phyloP scores from a whole-genome alignment of 2,888 invertebrate species.

The Cheilosia pagana region DNA sequence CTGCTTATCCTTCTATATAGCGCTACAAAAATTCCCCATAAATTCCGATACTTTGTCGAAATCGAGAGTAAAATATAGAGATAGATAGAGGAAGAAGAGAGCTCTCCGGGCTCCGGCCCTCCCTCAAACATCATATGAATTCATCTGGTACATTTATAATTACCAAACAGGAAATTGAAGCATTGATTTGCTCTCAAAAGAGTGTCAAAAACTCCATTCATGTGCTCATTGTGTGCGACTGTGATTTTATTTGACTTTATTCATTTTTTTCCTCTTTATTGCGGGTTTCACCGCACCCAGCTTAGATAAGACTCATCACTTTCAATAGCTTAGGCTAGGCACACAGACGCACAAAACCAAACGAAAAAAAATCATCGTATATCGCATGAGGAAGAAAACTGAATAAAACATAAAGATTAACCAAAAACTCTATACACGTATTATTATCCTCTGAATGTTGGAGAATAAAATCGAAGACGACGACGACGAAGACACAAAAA shows the following conservation, averaged over 20 bases:
- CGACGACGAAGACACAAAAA: neutral
- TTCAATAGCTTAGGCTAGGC: conserved; percentile 15
- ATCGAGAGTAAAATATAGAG: neutral
- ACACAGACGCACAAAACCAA: neutral
- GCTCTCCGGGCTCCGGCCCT: too few species aligned
- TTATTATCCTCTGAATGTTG: conserved; percentile 15
- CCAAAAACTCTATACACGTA: conserved; percentile 6
- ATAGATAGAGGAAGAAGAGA: neutral
- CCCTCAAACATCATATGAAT: neutral
- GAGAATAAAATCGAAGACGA: conserved; percentile 9
- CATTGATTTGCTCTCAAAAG: conserved; percentile 18
- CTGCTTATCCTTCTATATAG: too few species aligned
- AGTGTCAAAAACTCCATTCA: conserved; percentile 22
- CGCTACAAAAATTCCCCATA: neutral
- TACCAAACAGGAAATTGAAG: conserved; percentile 21
- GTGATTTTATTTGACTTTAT: conserved; percentile 13
- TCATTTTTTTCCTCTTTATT: neutral
- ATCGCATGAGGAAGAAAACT: conserved; percentile 9
- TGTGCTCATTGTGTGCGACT: conserved; percentile 4
- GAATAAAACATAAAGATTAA: conserved; percentile 36
- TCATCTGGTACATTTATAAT: conserved; percentile 1
- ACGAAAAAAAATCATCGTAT: neutral
- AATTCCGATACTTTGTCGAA: neutral
- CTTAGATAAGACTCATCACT: conserved; percentile 30
- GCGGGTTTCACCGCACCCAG: conserved; percentile 15